These are phyloP conservation scores for Pachyrhynchus sulphureomaculatus DNA, from an alignment of 1,140 invertebrate genomes.

Conservation along the genomic window DNA sequence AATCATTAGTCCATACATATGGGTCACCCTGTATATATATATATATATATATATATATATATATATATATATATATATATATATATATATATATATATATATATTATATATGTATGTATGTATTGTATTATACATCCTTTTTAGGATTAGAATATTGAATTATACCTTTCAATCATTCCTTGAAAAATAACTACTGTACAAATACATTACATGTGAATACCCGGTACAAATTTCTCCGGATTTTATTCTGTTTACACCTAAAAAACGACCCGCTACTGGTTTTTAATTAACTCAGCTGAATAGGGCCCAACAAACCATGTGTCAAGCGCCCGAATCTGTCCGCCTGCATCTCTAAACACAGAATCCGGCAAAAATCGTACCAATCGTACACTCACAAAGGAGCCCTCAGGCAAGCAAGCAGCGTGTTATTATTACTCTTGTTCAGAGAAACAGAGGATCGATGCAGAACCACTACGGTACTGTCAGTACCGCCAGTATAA, in stretches of 20 bases:
- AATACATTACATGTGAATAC: too few species aligned
- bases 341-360: neutral
- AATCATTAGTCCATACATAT: too few species aligned
- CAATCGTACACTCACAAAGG: constrained; percentile 5
- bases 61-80: too few species aligned
- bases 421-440: neutral
- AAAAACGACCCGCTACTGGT: neutral
- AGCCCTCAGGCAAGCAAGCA: constrained; percentile 3
- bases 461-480: constrained; percentile 4
- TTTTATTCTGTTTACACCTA: neutral
- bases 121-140: too few species aligned
- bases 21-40: too few species aligned
- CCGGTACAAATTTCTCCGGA: too few species aligned
- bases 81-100: too few species aligned
- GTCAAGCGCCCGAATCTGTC: neutral
- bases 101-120: too few species aligned
- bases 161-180: too few species aligned
- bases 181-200: too few species aligned
- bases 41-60: too few species aligned
- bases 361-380: constrained; percentile 9
- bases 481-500: constrained; percentile 13
- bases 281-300: neutral
- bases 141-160: too few species aligned
- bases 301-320: neutral
- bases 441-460: constrained; percentile 6